Percentiles rank a stretch among this genome's conserved stretches.
These are phyloP conservation scores for Phenganax stokvisi DNA, from an alignment of 92 coral and sea anemone species.

Conservation along the genomic window DNA sequence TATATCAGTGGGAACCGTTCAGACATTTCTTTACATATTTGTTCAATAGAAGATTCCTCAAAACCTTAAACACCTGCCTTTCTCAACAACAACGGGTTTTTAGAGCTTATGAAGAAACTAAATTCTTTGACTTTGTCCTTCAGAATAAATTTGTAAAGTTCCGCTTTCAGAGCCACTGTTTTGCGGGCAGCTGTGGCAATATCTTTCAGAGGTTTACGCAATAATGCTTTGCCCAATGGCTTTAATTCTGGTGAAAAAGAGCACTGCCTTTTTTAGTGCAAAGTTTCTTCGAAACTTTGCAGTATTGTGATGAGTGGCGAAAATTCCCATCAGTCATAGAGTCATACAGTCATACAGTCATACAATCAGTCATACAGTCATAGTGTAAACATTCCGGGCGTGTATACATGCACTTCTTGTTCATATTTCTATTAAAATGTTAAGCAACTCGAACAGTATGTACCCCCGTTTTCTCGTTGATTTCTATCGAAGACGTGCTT, in stretches of 20 bases:
- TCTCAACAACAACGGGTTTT: conserved; percentile 42
- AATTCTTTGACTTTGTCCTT: conserved; percentile 21
- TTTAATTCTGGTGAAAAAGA: not conserved
- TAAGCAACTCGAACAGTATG: too few relatives aligned
- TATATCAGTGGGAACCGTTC: conserved; percentile 36
- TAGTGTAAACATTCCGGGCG: too few relatives aligned
- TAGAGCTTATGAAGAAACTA: conserved; percentile 10
- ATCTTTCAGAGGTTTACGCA: conserved; percentile 2
- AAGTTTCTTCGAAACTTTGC: too few relatives aligned
- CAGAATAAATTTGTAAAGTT: not conserved
- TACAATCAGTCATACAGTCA: too few relatives aligned
- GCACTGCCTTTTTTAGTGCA: conserved; percentile 15
- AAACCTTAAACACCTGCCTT: conserved; percentile 38
- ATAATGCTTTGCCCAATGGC: not conserved
- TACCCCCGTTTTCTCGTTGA: too few relatives aligned
- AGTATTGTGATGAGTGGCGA: too few relatives aligned
- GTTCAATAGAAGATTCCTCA: conserved; percentile 26
- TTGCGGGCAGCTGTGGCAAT: not conserved
- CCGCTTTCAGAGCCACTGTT: not conserved
- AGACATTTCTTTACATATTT: conserved; percentile 28
- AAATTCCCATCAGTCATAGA: too few relatives aligned
- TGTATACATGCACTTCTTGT: too few relatives aligned
- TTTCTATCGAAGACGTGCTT: too few relatives aligned
- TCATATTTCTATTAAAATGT: too few relatives aligned
- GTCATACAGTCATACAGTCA: too few relatives aligned